A percentile compares a stretch with the other conserved stretches of the same genome.
Evolutionary conservation across 2,797 vertebrate species (phyloP).

Genomic region (Lagocephalus sceleratus): DNA sequence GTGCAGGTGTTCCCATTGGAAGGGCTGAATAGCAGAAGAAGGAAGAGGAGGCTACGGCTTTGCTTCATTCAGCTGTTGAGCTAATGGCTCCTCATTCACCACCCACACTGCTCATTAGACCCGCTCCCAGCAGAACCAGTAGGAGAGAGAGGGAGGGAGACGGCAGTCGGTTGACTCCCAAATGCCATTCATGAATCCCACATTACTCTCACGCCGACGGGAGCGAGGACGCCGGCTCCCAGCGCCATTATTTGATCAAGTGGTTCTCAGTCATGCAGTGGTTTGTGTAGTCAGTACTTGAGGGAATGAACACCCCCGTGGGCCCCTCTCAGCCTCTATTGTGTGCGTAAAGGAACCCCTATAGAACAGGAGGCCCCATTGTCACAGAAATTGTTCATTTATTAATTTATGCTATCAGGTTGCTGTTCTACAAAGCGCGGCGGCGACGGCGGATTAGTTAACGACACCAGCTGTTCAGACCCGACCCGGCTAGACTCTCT

Average conservation of each 20-base stretch:
- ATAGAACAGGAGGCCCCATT: slow-evolving; percentile 56
- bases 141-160: slow-evolving; percentile 50
- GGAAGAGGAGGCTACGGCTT: slow-evolving; percentile 30
- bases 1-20: slow-evolving; percentile 62
- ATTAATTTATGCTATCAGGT: slow-evolving; percentile 78
- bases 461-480: slow-evolving; percentile 75
- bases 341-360: slow-evolving; percentile 67
- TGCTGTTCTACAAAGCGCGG: slow-evolving; percentile 76
- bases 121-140: slow-evolving; percentile 57
- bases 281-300: slow-evolving; percentile 59
- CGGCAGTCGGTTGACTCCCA: slow-evolving; percentile 40
- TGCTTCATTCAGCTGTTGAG: slow-evolving; percentile 64
- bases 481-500: too few relatives aligned
- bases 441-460: slow-evolving; percentile 73
- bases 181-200: slow-evolving; percentile 53
- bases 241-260: slow-evolving; percentile 65
- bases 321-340: slow-evolving; percentile 65
- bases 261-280: slow-evolving; percentile 57
- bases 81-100: slow-evolving; percentile 69
- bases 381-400: slow-evolving; percentile 70
- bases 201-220: slow-evolving; percentile 22
- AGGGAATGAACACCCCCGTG: slow-evolving; percentile 60
- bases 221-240: slow-evolving; percentile 40
- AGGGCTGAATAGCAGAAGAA: slow-evolving; percentile 48
- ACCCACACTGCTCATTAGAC: slow-evolving; percentile 67